Evolutionary conservation across 2,797 vertebrate species (phyloP).

Genomic region (Nyctalus aviator): DNA sequence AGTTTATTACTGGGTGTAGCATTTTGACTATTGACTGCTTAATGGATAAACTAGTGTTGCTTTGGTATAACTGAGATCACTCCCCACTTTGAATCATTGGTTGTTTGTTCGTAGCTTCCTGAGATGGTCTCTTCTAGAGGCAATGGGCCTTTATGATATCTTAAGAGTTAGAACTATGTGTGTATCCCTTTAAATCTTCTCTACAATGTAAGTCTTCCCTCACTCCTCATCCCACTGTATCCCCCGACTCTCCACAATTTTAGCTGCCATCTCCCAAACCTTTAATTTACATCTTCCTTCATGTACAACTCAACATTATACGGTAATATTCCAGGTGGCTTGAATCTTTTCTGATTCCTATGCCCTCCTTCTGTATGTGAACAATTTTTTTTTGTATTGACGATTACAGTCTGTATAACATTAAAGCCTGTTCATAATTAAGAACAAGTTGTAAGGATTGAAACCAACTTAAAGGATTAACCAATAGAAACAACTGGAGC

Average conservation of each 20-base stretch:
- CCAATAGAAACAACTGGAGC: conserved; percentile 45
- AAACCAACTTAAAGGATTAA: conserved; percentile 2
- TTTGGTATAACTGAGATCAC: neutral
- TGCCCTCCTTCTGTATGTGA: neutral
- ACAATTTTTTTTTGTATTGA: neutral
- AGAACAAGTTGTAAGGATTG: conserved; percentile 51
- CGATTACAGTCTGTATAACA: conserved; percentile 40
- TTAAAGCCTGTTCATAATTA: conserved; percentile 73
- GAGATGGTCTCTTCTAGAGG: neutral
- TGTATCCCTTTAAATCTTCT: neutral
- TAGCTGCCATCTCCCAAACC: neutral
- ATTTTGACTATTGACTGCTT: neutral
- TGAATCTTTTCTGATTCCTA: conserved; percentile 40
- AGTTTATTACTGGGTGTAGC: neutral
- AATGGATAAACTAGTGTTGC: neutral
- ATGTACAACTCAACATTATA: neutral
- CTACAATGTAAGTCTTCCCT: neutral
- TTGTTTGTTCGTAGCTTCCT: conserved; percentile 2
- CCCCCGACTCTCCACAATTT: neutral
- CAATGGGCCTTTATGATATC: neutral
- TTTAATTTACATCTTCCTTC: neutral
- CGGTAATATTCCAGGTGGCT: conserved; percentile 33
- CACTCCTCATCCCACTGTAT: neutral
- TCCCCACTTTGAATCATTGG: neutral
- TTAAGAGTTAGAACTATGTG: neutral